Conservation (phyloP, 2,888 invertebrate species). For the Nesidiocoris tenuis region DNA sequence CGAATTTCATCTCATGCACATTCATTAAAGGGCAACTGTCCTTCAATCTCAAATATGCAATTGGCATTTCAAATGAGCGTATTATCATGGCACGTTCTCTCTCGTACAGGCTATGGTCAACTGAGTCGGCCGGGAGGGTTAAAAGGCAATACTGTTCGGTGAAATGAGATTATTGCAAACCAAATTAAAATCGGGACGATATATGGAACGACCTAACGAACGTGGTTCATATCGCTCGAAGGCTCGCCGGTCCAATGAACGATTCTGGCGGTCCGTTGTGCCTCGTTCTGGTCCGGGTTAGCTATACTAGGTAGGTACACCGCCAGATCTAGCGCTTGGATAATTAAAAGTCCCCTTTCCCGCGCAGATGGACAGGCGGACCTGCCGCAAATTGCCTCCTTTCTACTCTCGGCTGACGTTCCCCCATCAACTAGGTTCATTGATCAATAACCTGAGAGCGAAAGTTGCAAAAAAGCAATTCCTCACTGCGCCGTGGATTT, state of each 20-base stretch:
- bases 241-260: neutral
- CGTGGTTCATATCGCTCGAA: neutral
- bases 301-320: too few relatives aligned
- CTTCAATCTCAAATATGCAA: too few relatives aligned
- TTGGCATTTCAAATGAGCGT: too few relatives aligned
- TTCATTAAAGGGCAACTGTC: too few relatives aligned
- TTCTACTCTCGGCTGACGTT: too few relatives aligned
- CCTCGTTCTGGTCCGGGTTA: neutral
- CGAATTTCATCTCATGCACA: too few relatives aligned
- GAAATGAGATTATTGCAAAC: neutral
- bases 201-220: neutral
- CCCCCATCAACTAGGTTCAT: too few relatives aligned
- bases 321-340: constrained; percentile 10
- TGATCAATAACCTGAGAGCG: too few relatives aligned
- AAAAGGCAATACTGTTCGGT: neutral
- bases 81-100: too few relatives aligned
- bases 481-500: too few relatives aligned
- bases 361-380: neutral
- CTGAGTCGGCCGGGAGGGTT: neutral
- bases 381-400: neutral
- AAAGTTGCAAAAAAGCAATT: too few relatives aligned
- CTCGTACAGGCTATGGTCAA: too few relatives aligned
- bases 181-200: neutral
- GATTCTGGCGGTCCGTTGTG: neutral
- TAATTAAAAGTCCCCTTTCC: constrained; percentile 25